phyloP scores from a whole-genome alignment of 2,797 vertebrate genomes.

The Phrynocephalus forsythii region DNA sequence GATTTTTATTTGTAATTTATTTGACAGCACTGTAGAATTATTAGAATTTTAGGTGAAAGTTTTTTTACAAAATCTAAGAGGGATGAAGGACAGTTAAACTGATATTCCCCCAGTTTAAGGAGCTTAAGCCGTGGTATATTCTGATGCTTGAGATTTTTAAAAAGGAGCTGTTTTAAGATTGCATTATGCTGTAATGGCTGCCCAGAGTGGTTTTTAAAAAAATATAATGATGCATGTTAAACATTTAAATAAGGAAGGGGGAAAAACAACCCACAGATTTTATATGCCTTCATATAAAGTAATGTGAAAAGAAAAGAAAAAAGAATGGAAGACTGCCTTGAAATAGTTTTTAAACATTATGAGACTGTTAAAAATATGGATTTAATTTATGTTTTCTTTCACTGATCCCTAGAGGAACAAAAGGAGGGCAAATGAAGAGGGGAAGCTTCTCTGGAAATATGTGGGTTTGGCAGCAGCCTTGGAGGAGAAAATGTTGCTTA shows the following conservation, averaged over 20 bases:
- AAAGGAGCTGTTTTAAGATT: slow-evolving; percentile 16
- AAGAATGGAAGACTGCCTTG: not conserved
- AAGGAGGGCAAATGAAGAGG: slow-evolving; percentile 13
- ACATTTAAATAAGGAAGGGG: slow-evolving; percentile 14
- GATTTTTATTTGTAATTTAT: not conserved
- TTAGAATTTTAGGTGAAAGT: not conserved
- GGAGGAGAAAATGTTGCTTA: slow-evolving; percentile 48
- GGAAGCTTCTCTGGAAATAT: not conserved
- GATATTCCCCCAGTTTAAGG: not conserved
- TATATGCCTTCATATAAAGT: not conserved
- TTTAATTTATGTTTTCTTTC: not conserved
- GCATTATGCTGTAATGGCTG: not conserved
- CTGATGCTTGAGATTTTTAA: not conserved
- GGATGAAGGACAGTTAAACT: not conserved
- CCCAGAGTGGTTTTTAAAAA: slow-evolving; percentile 1
- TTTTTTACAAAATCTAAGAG: not conserved
- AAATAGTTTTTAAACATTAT: slow-evolving; percentile 5
- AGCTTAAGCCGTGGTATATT: not conserved
- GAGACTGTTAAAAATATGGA: not conserved
- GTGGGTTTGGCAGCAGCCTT: slow-evolving; percentile 3
- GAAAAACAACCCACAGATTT: not conserved
- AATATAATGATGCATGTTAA: slow-evolving; percentile 9
- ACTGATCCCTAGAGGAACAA: slow-evolving; percentile 15
- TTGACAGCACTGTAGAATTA: not conserved
- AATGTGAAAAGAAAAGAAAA: not conserved